These are phyloP conservation scores for Timandra comae DNA, from an alignment of 2,888 invertebrate species.

Conservation along the genomic window DNA sequence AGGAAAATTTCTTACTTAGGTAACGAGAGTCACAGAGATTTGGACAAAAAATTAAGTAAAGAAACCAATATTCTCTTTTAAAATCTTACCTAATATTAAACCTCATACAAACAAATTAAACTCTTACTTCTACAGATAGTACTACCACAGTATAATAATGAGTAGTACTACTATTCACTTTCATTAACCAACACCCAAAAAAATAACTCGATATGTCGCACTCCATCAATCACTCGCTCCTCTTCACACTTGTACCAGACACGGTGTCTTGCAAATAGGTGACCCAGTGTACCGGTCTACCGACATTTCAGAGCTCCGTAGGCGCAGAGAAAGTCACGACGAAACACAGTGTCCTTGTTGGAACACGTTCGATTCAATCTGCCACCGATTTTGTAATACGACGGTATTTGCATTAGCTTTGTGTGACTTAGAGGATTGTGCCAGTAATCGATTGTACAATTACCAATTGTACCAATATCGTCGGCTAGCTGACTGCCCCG, in stretches of 20 bases:
- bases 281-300: conserved; percentile 44
- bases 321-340: conserved; percentile 26
- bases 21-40: no score
- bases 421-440: no score
- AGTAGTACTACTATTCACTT: no score
- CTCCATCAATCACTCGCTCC: conserved; percentile 18
- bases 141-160: not conserved
- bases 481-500: no score
- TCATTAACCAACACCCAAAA: no score
- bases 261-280: conserved; percentile 39
- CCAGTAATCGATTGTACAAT: no score
- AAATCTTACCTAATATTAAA: no score
- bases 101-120: no score
- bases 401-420: no score
- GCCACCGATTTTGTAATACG: conserved; percentile 10
- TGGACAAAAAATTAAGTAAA: not conserved
- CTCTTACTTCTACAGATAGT: not conserved
- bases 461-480: no score
- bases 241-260: conserved; percentile 4
- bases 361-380: conserved; percentile 7
- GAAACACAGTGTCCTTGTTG: conserved; percentile 51
- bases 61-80: not conserved
- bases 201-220: not conserved
- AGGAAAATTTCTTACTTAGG: no score
- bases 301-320: conserved; percentile 22